Conservation (phyloP, 2,888 invertebrate species). For the Pristionchus japonicus region DNA sequence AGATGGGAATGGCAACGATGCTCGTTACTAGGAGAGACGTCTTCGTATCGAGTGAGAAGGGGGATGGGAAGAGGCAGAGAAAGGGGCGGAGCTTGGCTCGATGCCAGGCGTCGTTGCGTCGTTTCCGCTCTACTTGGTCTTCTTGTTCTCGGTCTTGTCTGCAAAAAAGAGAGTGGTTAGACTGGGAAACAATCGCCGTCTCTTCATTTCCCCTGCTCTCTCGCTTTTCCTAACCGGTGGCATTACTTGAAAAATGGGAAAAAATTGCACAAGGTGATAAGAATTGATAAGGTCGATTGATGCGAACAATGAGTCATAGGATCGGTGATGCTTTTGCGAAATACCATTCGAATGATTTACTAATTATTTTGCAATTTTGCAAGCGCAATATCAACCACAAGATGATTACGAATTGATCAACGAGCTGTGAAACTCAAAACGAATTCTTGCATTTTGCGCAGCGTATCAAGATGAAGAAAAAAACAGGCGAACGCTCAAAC, state of each 20-base stretch:
- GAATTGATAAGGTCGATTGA: neutral
- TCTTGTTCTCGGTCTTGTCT: conserved; percentile 45
- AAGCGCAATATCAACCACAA: too few species aligned
- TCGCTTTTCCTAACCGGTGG: neutral
- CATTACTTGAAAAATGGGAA: neutral
- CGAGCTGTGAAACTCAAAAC: too few species aligned
- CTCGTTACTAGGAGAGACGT: neutral
- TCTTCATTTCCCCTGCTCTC: neutral
- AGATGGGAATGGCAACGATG: neutral
- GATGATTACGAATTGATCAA: too few species aligned
- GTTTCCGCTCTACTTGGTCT: conserved; percentile 28
- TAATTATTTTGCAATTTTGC: neutral
- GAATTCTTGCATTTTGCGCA: too few species aligned
- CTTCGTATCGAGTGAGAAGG: conserved; percentile 4
- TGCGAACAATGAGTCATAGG: neutral
- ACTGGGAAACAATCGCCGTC: neutral
- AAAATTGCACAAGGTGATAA: neutral
- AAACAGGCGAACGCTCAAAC: too few species aligned
- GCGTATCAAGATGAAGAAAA: too few species aligned
- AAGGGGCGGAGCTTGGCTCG: conserved; percentile 40
- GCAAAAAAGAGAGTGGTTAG: neutral
- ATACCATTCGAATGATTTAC: neutral
- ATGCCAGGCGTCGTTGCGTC: conserved; percentile 32
- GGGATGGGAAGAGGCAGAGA: neutral
- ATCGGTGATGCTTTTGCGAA: neutral